A percentile compares a stretch with the other conserved stretches of the same genome.
Conservation (phyloP, 2,113 vertebrate species). For the Trichomycterus rosablanca region DNA sequence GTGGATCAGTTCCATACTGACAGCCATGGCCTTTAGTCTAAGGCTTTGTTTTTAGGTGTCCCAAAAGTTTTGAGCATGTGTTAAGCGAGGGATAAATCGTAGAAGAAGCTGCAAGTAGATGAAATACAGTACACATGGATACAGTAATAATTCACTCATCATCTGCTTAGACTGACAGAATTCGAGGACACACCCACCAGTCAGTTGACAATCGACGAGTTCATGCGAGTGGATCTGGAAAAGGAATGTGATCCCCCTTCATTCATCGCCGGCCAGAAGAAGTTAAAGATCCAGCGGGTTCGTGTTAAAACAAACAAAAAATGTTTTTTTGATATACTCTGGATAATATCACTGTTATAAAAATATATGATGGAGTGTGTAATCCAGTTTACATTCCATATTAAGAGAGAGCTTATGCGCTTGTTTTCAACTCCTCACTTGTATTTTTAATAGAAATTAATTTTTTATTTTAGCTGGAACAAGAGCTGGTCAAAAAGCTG, state of each 20-base stretch:
- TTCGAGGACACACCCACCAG: conserved; percentile 98
- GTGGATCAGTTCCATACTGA: too few species aligned
- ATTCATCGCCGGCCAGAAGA: conserved; percentile 83
- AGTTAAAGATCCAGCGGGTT: conserved; percentile 86
- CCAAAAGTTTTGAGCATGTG: too few species aligned
- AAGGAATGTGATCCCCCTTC: conserved; percentile 95
- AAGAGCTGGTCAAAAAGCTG: conserved; percentile 83
- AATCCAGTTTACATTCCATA: too few species aligned
- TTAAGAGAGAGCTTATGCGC: not conserved
- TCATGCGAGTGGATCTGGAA: conserved; percentile 93
- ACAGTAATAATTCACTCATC: not conserved
- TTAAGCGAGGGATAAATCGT: not conserved
- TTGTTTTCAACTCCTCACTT: not conserved
- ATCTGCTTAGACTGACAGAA: conserved; percentile 78
- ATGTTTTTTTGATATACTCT: too few species aligned
- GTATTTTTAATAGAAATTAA: conserved; percentile 1
- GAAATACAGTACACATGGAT: not conserved
- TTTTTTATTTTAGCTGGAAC: conserved; percentile 78
- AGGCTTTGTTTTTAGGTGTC: too few species aligned
- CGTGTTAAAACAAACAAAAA: not conserved
- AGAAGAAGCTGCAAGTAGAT: not conserved
- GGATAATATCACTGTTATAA: too few species aligned
- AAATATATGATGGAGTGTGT: too few species aligned
- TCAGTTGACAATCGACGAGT: conserved; percentile 94
- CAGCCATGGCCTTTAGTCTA: too few species aligned